Percentiles rank a stretch among this genome's conserved stretches.
These are phyloP conservation scores for Chelonia mydas DNA, from an alignment of 2,797 vertebrate genomes.

Conservation along the genomic window DNA sequence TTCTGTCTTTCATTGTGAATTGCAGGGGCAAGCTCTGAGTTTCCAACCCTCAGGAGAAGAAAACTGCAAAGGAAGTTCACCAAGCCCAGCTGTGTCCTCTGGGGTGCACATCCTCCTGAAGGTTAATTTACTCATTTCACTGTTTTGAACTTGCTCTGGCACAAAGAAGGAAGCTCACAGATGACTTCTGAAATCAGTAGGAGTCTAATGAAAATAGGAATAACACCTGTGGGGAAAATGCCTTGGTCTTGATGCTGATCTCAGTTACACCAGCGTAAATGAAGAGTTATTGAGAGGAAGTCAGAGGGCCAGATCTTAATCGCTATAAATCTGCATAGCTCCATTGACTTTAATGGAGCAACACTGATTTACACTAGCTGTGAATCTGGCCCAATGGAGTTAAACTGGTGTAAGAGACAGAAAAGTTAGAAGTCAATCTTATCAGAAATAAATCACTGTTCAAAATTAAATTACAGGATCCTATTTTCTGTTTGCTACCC, in stretches of 20 bases:
- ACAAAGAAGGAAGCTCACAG: constrained; percentile 8
- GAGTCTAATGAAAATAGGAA: constrained; percentile 27
- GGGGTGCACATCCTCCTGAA: constrained; percentile 1
- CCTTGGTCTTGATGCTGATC: neutral
- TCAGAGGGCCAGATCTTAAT: neutral
- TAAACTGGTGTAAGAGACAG: neutral
- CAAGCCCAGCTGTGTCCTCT: constrained; percentile 2
- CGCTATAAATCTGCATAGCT: neutral
- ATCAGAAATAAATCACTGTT: neutral
- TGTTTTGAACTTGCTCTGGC: constrained; percentile 8
- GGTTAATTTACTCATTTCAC: constrained; percentile 3
- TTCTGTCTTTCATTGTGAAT: neutral
- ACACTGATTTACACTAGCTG: neutral
- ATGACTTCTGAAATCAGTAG: constrained; percentile 34
- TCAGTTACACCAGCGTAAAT: neutral
- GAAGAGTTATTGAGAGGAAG: neutral
- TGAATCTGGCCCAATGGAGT: neutral
- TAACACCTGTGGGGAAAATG: constrained; percentile 36
- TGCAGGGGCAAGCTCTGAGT: neutral
- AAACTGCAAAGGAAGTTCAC: neutral
- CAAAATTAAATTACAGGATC: neutral
- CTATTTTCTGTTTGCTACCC: neutral
- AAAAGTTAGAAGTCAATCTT: neutral
- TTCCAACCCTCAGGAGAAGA: neutral
- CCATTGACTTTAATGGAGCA: fast-evolving